A percentile compares a stretch with the other conserved stretches of the same genome.
phyloP scores from a whole-genome alignment of 2,797 vertebrate genomes.

The Danio aesculapii region DNA sequence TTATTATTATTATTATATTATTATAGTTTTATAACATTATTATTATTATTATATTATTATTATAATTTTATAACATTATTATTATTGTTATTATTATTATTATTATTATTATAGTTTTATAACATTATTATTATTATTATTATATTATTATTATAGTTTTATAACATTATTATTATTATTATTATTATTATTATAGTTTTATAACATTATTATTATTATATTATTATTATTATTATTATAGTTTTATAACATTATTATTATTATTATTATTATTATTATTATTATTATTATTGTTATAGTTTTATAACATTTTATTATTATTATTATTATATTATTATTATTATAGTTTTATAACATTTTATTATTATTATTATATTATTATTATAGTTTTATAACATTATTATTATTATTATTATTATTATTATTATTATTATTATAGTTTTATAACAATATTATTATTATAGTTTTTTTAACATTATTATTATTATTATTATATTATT shows the following conservation, averaged over 20 bases:
- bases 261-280: slow-evolving; percentile 5
- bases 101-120: too few species aligned
- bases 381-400: not conserved
- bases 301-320: too few species aligned
- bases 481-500: too few species aligned
- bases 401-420: slow-evolving; percentile 3
- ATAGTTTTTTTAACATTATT: too few species aligned
- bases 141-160: not conserved
- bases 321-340: too few species aligned
- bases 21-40: not conserved
- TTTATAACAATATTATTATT: too few species aligned
- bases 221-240: not conserved
- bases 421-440: slow-evolving; percentile 8
- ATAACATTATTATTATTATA: slow-evolving; percentile 38
- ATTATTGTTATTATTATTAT: slow-evolving; percentile 21
- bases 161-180: not conserved
- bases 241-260: not conserved
- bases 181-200: not conserved
- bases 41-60: not conserved
- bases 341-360: too few species aligned
- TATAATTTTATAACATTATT: slow-evolving; percentile 15
- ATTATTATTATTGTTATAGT: slow-evolving; percentile 43
- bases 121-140: too few species aligned
- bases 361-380: not conserved
- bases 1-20: not conserved